Conservation (phyloP, 1,140 invertebrate species). For the Laodelphax striatellus region DNA sequence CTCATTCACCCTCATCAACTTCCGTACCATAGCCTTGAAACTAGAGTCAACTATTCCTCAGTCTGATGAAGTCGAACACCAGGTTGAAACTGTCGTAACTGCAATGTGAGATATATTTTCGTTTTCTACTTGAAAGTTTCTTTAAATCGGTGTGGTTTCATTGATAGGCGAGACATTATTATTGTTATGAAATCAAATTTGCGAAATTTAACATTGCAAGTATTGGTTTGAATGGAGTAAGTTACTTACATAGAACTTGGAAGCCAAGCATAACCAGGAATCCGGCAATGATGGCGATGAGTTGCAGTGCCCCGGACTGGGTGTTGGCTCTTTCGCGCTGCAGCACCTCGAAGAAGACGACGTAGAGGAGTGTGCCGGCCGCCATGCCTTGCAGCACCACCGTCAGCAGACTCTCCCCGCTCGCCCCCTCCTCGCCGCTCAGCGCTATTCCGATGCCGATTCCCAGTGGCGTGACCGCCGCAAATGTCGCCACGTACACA, state of each 20-base stretch:
- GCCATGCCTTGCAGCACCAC: slow-evolving; percentile 68
- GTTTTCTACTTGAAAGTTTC: too few relatives aligned
- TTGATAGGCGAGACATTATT: too few relatives aligned
- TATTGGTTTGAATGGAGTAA: too few relatives aligned
- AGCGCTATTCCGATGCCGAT: slow-evolving; percentile 46
- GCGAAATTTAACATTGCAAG: too few relatives aligned
- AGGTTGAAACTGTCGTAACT: too few relatives aligned
- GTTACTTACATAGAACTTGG: slow-evolving; percentile 59
- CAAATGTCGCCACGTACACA: slow-evolving; percentile 45
- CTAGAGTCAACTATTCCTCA: too few relatives aligned
- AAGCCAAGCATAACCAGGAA: slow-evolving; percentile 67
- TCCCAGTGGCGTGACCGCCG: slow-evolving; percentile 57
- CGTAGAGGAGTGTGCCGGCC: slow-evolving; percentile 76
- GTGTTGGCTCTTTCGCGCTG: slow-evolving; percentile 57
- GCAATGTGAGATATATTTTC: too few relatives aligned
- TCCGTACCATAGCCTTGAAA: too few relatives aligned
- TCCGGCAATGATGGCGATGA: slow-evolving; percentile 55
- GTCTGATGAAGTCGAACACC: too few relatives aligned
- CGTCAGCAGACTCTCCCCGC: slow-evolving; percentile 20
- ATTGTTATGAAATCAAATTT: too few relatives aligned
- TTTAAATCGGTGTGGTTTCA: too few relatives aligned
- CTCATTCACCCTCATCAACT: too few relatives aligned
- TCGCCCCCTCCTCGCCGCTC: slow-evolving; percentile 32
- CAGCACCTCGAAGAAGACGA: slow-evolving; percentile 84
- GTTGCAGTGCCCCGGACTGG: slow-evolving; percentile 53